Evolutionary conservation across 2,113 vertebrate species (phyloP), one percentile per base, ranked within the genome.

Genomic region (Passerina amoena): DNA sequence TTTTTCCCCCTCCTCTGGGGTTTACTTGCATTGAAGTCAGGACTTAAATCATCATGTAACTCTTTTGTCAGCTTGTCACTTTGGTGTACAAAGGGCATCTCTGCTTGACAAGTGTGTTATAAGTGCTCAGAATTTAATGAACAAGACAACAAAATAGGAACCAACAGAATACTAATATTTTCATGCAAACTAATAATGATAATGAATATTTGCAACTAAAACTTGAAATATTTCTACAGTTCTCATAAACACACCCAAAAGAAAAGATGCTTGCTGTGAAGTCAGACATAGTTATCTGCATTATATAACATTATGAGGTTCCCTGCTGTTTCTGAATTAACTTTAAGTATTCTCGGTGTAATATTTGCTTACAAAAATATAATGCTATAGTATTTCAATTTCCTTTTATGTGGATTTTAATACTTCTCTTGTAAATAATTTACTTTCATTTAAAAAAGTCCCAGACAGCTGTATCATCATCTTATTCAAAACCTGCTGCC

Each of bases 241-340:
- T 96, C 65, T 96, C 76, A 80, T 92, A 96, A 97, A 79, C 12
- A 61, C 53, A 80, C 91, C 87, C 92, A 45, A 92, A 97, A 97
- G 85, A 92, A 90, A 90, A 91, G 38, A 72, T 27, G 51, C 80
- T 96, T 77, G 65, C 94, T 95, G 88, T 90, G 90, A 92, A 96
- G 92, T 94, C 72, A 94, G 82, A 94, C 80, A 86, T 70, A 93
- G 86, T 95, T 96, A 86, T 94, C 95, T 94, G 83, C 82, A 73
- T 95, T 97, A 70, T 86, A 86, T 80, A 97, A 94, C 80, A 96
- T 96, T 97, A 94, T 68, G 94, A 91, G 86, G 82, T 64, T 45
- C 48, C 47, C 38, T 83, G 85, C 79, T 95, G 89, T 95, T 97
- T 96, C 95, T 94, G 96, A 97, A 97, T 97, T 98, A 97, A 97